Evolutionary conservation across 1,140 invertebrate genomes (phyloP), one percentile per base, ranked within the genome.

Genomic region (Pogonognathellus flavescens): DNA sequence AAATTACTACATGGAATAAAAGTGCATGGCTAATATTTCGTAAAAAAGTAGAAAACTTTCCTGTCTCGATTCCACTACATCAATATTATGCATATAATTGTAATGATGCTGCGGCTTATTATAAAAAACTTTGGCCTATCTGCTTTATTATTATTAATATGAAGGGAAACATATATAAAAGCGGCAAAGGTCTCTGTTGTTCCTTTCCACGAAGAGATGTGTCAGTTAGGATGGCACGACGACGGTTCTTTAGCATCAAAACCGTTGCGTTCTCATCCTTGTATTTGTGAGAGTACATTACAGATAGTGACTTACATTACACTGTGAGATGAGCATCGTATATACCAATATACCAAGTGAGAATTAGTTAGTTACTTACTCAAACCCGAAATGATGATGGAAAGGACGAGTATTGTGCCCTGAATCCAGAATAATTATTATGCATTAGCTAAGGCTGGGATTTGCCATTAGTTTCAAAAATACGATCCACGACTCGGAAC

Each of bases 381-480:
- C 18, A 83, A 31, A 66, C 62, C 18, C 41, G 2, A 60, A 66
- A 62, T 83, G 57, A 53, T 49, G 52, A 84, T 50, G 49, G 82
- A 80, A 82, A 80, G 50, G 50, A 70, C n/a, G 80, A 81, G 82
- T 50, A 84, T 84, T 84, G 59, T 87, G 86, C 86, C 86, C 86
- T 84, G 80, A 85, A 87, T 85, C 86, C 80, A 87, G 72, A 85
- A 82, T 85, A 85, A 87, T 87, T 87, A 87, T 85, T 85, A 85
- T 84, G 83, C 82, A 86, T 86, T 84, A 84, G 50, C 80, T 84
- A 62, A 84, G 70, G 52, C 70, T 66, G 83, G 55, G 72, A 84
- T 82, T 86, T 81, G 86, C 86, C 83, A 86, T 84, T 70, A 86
- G 85, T 83, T 83, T 86, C 66, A 72, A 86, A 84, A 76, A 80